Conservation (phyloP, 2,113 vertebrate genomes). For the Abramis brama region DNA sequence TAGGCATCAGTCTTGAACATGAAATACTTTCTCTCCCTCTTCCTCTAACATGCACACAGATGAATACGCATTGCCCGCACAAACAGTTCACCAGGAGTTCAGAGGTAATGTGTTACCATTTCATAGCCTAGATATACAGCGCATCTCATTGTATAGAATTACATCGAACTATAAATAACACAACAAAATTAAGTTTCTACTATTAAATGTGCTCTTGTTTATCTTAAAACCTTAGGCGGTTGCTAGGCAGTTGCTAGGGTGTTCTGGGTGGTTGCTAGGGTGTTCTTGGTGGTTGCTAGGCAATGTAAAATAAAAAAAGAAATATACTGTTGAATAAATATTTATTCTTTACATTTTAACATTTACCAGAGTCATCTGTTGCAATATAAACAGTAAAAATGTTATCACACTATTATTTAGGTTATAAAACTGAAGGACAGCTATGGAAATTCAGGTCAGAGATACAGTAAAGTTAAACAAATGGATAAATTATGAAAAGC, state of each 20-base stretch:
- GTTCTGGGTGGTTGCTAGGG: no score
- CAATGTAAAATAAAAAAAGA: background rate
- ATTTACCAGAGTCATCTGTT: background rate
- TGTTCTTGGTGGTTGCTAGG: no score
- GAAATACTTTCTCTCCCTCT: slow-evolving; percentile 64
- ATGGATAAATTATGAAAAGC: background rate
- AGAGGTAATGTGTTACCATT: slow-evolving; percentile 41
- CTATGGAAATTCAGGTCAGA: background rate
- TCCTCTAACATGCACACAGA: slow-evolving; percentile 41
- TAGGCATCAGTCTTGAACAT: slow-evolving; percentile 49
- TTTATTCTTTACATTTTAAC: no score
- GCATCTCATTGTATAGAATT: background rate
- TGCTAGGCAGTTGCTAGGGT: no score
- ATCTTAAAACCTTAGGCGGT: background rate
- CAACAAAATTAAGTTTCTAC: background rate
- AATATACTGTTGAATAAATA: no score
- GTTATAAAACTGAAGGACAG: background rate
- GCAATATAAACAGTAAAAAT: background rate
- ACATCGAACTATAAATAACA: background rate
- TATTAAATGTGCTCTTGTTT: background rate
- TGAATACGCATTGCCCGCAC: background rate
- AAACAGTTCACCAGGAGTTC: slow-evolving; percentile 23
- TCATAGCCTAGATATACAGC: slow-evolving; percentile 10
- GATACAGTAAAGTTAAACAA: background rate
- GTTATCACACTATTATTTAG: background rate